Conservation (phyloP, 2,113 vertebrate species). For the Porphyrio hochstetteri region DNA sequence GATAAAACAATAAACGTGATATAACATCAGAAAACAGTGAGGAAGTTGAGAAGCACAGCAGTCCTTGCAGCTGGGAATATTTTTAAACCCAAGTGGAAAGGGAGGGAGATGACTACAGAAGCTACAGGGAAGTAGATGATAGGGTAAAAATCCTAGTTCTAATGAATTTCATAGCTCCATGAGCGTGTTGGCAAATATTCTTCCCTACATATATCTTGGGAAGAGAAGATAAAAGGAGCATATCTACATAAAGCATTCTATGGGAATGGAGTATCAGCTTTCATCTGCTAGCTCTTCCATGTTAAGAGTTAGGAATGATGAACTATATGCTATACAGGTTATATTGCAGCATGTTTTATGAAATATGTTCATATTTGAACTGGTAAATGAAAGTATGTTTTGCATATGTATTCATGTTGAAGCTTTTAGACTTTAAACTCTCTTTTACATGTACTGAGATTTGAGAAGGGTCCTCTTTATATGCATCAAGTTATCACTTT, state of each 20-base stretch:
- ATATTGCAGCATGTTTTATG: not conserved
- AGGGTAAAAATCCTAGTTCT: not conserved
- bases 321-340: not conserved
- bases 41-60: not conserved
- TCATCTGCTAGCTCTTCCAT: not conserved
- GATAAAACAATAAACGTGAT: not conserved
- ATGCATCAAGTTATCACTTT: not conserved
- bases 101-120: not conserved
- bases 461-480: not conserved
- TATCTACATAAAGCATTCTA: not conserved
- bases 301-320: not conserved
- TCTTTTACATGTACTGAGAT: not conserved
- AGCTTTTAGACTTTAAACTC: not conserved
- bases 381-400: not conserved
- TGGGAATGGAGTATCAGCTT: not conserved
- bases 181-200: not conserved
- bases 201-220: not conserved
- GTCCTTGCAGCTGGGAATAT: not conserved
- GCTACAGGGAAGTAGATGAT: not conserved
- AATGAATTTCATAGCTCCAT: not conserved
- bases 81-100: not conserved
- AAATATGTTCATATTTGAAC: not conserved
- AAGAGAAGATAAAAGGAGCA: not conserved
- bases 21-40: not conserved
- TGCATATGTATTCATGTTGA: not conserved